phyloP scores from a whole-genome alignment of 2,797 vertebrate species.

The Anguilla megastoma region DNA sequence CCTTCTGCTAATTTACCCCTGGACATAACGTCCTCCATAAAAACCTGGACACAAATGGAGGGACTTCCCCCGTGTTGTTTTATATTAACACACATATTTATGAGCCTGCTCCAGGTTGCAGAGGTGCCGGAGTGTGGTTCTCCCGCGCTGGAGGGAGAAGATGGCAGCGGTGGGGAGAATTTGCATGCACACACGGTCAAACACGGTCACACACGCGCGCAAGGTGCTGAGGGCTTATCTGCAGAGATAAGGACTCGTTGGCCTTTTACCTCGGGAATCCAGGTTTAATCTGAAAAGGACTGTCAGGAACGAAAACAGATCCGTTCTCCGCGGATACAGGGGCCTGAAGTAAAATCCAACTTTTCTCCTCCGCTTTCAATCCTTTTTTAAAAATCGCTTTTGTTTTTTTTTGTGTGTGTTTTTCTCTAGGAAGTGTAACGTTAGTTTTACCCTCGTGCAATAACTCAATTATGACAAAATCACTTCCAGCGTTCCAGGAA shows the following conservation, averaged over 20 bases:
- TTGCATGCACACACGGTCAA: constrained; percentile 55
- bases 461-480: constrained; percentile 40
- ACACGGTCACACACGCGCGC: constrained; percentile 49
- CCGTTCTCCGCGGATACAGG: constrained; percentile 49
- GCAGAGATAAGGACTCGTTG: constrained; percentile 57
- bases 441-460: constrained; percentile 39
- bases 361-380: constrained; percentile 43
- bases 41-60: neutral
- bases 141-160: neutral
- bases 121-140: neutral
- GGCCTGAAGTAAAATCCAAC: constrained; percentile 51
- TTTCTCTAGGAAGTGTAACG: constrained; percentile 23
- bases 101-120: neutral
- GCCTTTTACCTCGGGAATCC: constrained; percentile 59
- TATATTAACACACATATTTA: neutral
- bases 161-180: constrained; percentile 29
- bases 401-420: constrained; percentile 14
- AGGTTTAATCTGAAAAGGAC: constrained; percentile 55
- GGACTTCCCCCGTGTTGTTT: neutral
- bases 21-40: neutral
- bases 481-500: constrained; percentile 34
- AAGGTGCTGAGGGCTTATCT: constrained; percentile 58
- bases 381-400: constrained; percentile 44
- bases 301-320: constrained; percentile 55
- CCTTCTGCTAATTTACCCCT: neutral